phyloP scores from a whole-genome alignment of 2,797 vertebrate species.

The Catostomus latipinnis region DNA sequence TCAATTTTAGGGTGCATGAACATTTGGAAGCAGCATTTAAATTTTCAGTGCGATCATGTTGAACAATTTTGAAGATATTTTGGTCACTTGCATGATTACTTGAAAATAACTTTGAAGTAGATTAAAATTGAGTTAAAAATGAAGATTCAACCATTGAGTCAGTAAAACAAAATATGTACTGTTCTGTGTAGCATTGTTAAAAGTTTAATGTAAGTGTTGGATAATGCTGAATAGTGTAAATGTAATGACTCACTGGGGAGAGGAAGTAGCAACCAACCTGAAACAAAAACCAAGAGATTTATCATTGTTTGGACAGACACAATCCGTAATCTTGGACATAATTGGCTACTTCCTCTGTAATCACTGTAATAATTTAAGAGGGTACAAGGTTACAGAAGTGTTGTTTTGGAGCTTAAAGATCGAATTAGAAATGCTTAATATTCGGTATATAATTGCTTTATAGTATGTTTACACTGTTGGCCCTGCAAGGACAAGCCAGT shows the following conservation, averaged over 20 bases:
- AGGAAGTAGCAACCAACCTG: neutral
- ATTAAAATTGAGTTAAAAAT: neutral
- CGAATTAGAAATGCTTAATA: neutral
- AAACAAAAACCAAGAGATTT: neutral
- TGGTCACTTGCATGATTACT: no score
- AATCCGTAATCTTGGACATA: constrained; percentile 7
- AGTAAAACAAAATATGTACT: neutral
- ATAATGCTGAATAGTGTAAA: neutral
- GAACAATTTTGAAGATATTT: no score
- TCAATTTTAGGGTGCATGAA: no score
- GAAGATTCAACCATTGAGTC: neutral
- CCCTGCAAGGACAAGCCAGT: neutral
- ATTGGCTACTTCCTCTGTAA: neutral
- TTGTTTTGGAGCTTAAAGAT: neutral
- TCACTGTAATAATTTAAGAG: neutral
- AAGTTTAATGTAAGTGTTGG: neutral
- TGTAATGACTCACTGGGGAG: neutral
- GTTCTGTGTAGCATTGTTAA: neutral
- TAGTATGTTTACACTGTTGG: constrained; percentile 10
- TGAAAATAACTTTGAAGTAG: neutral
- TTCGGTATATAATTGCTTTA: constrained; percentile 10
- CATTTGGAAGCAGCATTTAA: no score
- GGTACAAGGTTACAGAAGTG: neutral
- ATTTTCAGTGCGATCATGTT: no score
- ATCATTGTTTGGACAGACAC: neutral